Conservation (phyloP, 1,140 invertebrate genomes). For the Samia ricini region DNA sequence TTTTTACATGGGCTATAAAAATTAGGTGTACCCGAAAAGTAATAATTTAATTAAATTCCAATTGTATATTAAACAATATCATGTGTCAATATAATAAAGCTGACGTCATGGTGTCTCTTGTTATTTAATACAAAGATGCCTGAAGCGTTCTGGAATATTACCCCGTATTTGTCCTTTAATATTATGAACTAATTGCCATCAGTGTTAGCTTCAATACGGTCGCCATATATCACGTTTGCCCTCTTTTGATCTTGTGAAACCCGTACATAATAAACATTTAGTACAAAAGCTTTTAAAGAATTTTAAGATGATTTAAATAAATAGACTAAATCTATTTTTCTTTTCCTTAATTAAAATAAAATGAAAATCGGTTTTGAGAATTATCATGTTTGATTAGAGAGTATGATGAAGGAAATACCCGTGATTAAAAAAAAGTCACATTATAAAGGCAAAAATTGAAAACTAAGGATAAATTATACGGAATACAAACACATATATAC, state of each 20-base stretch:
- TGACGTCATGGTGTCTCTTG: neutral
- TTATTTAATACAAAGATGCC: neutral
- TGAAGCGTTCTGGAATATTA: neutral
- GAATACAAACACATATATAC: too few relatives aligned
- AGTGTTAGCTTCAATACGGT: neutral
- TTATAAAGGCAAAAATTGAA: too few relatives aligned
- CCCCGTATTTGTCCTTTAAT: neutral
- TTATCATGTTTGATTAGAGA: too few relatives aligned
- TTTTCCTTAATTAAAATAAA: too few relatives aligned
- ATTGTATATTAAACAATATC: neutral
- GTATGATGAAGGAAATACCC: too few relatives aligned
- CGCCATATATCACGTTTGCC: neutral
- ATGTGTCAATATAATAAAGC: neutral
- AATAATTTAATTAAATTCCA: neutral
- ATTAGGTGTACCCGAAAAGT: neutral
- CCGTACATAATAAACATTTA: neutral
- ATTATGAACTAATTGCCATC: neutral
- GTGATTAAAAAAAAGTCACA: too few relatives aligned
- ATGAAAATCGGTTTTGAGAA: too few relatives aligned
- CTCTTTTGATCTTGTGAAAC: neutral
- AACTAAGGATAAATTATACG: too few relatives aligned
- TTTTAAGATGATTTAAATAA: neutral
- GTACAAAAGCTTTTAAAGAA: neutral
- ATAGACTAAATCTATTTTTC: too few relatives aligned
- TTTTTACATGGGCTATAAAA: too few relatives aligned